These are phyloP conservation scores for Megastigmus dorsalis DNA, from an alignment of 2,888 invertebrate species.

Conservation along the genomic window DNA sequence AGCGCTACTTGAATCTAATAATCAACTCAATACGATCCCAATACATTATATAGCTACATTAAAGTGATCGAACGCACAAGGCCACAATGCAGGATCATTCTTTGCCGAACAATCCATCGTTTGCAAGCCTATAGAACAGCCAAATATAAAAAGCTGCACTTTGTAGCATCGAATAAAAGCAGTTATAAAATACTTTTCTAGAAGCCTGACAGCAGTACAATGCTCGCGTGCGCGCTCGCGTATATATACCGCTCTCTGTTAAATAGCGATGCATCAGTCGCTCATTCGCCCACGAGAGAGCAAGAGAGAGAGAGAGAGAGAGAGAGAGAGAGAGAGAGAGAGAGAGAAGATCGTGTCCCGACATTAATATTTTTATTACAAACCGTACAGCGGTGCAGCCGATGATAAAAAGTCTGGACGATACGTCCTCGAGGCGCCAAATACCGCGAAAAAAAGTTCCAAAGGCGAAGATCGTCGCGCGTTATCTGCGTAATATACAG, in stretches of 20 bases:
- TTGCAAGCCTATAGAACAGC: too few relatives aligned
- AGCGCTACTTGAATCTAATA: too few relatives aligned
- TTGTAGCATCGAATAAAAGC: slow-evolving; percentile 23
- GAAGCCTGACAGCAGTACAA: slow-evolving; percentile 13
- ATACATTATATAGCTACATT: too few relatives aligned
- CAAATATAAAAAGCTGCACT: neutral
- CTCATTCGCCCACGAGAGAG: neutral
- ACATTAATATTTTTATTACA: slow-evolving; percentile 52
- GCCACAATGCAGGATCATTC: too few relatives aligned
- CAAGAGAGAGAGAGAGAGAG: too few relatives aligned
- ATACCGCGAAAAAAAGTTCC: slow-evolving; percentile 32
- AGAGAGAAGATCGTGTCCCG: too few relatives aligned
- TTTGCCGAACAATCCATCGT: too few relatives aligned
- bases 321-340: too few relatives aligned
- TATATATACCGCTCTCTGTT: too few relatives aligned
- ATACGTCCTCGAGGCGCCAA: slow-evolving; percentile 48
- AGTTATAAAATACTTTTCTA: slow-evolving; percentile 28
- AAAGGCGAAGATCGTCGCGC: slow-evolving; percentile 53
- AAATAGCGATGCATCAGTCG: slow-evolving; percentile 19
- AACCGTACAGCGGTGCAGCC: too few relatives aligned
- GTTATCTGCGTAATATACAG: slow-evolving; percentile 67
- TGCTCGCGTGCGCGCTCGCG: neutral
- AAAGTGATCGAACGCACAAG: too few relatives aligned
- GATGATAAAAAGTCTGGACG: slow-evolving; percentile 24
- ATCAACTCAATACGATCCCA: too few relatives aligned